Evolutionary conservation across 2,113 vertebrate species (phyloP).

Genomic region (Sminthopsis crassicaudata): DNA sequence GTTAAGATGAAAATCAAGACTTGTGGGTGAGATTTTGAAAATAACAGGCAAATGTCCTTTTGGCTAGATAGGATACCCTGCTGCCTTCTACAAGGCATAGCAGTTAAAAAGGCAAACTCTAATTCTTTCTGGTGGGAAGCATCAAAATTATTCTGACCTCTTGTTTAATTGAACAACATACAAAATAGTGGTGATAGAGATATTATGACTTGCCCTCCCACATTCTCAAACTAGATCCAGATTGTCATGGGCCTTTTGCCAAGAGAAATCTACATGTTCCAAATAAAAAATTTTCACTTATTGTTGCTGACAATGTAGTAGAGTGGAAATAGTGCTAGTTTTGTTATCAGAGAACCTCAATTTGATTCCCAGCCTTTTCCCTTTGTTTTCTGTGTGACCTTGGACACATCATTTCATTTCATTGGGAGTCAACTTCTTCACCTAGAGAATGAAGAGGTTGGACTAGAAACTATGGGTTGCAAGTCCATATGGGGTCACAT

Average conservation of each 20-base stretch:
- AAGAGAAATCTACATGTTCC: constrained; percentile 17
- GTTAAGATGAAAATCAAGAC: neutral
- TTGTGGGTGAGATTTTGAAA: constrained; percentile 11
- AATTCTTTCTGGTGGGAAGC: neutral
- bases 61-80: neutral
- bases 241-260: constrained; percentile 17
- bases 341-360: neutral
- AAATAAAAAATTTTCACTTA: constrained; percentile 33
- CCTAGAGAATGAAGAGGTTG: neutral
- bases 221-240: neutral
- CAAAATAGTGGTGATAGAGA: constrained; percentile 42
- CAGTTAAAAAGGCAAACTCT: neutral
- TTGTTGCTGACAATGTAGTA: neutral
- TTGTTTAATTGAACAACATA: constrained; percentile 38
- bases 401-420: neutral
- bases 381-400: neutral
- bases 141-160: constrained; percentile 51
- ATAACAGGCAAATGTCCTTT: neutral
- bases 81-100: constrained; percentile 8
- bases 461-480: neutral
- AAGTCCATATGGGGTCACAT: no score
- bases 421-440: neutral
- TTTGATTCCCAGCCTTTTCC: neutral
- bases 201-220: constrained; percentile 23
- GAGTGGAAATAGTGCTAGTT: neutral